Evolutionary conservation across 1,140 invertebrate genomes (phyloP).

Genomic region (Drosophila tani): DNA sequence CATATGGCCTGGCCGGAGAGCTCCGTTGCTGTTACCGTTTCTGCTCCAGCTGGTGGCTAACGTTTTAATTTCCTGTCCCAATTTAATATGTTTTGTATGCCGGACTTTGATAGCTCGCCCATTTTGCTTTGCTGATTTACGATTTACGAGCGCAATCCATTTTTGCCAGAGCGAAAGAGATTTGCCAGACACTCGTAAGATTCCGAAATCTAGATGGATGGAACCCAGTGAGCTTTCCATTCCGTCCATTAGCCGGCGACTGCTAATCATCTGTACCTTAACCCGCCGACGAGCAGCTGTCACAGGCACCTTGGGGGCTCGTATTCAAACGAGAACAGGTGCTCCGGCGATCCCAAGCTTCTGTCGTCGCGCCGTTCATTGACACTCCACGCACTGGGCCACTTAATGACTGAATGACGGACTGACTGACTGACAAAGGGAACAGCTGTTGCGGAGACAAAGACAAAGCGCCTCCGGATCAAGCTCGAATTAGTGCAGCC

Average conservation of each 20-base stretch:
- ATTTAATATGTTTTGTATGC: conserved; percentile 44
- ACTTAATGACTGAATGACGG: conserved; percentile 21
- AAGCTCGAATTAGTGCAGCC: conserved; percentile 71
- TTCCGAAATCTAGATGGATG: background rate
- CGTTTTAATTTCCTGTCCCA: conserved; percentile 70
- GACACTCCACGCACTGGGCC: conserved; percentile 57
- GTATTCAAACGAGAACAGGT: conserved; percentile 50
- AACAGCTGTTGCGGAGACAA: conserved; percentile 63
- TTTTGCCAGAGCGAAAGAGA: conserved; percentile 2
- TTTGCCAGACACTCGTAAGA: conserved; percentile 5
- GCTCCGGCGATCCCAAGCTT: conserved; percentile 16
- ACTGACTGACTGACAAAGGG: conserved; percentile 15
- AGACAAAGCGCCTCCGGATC: conserved; percentile 48
- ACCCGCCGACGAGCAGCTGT: conserved; percentile 31
- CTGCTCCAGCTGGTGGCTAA: conserved; percentile 56
- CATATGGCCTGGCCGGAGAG: conserved; percentile 25
- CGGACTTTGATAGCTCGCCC: conserved; percentile 29
- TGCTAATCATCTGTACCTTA: conserved; percentile 47
- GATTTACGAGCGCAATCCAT: conserved; percentile 40
- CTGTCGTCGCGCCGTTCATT: conserved; percentile 47
- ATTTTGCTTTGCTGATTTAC: conserved; percentile 33
- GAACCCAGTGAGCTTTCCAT: background rate
- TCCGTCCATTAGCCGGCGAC: conserved; percentile 14
- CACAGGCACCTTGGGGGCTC: conserved; percentile 31
- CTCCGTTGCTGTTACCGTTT: conserved; percentile 42